Evolutionary conservation across 2,888 invertebrate species (phyloP).

Genomic region (Emmelina monodactyla): DNA sequence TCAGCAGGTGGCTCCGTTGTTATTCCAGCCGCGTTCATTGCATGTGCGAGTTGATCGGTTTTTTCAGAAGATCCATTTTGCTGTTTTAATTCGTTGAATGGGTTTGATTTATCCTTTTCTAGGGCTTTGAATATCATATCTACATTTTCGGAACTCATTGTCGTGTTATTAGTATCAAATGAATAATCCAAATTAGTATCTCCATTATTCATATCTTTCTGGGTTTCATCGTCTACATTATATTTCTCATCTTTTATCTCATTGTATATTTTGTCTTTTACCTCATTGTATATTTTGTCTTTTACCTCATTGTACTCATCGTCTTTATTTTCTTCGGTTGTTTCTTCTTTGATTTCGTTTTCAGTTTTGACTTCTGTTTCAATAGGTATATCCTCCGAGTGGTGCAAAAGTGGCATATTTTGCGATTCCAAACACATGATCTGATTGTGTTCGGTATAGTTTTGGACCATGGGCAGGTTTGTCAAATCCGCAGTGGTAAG

Average conservation of each 20-base stretch:
- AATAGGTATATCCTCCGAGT: slow-evolving; percentile 29
- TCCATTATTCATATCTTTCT: slow-evolving; percentile 17
- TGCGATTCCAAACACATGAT: slow-evolving; percentile 23
- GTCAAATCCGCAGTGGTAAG: slow-evolving; percentile 50
- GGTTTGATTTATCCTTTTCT: slow-evolving; percentile 13
- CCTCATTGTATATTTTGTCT: slow-evolving; percentile 21
- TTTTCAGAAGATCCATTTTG: slow-evolving; percentile 33
- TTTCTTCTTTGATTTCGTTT: slow-evolving; percentile 1
- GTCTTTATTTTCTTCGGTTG: slow-evolving; percentile 32
- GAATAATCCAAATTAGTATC: slow-evolving; percentile 23
- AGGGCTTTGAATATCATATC: slow-evolving; percentile 20
- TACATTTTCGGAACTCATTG: slow-evolving; percentile 16
- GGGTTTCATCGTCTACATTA: slow-evolving; percentile 22
- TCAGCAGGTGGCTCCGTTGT: slow-evolving; percentile 27
- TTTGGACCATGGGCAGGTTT: slow-evolving; percentile 38
- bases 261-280: slow-evolving; percentile 20
- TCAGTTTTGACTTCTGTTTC: slow-evolving; percentile 35
- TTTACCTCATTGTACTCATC: slow-evolving; percentile 29
- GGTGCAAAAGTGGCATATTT: slow-evolving; percentile 21
- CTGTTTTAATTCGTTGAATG: slow-evolving; percentile 18
- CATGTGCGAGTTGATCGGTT: slow-evolving; percentile 50
- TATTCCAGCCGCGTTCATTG: slow-evolving; percentile 56
- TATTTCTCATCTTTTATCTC: too few species aligned
- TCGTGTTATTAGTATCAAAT: slow-evolving; percentile 19
- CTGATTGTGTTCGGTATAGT: slow-evolving; percentile 35